A percentile compares a stretch with the other conserved stretches of the same genome.
Evolutionary conservation across 2,113 vertebrate species (phyloP).

Genomic region (Agapornis roseicollis): DNA sequence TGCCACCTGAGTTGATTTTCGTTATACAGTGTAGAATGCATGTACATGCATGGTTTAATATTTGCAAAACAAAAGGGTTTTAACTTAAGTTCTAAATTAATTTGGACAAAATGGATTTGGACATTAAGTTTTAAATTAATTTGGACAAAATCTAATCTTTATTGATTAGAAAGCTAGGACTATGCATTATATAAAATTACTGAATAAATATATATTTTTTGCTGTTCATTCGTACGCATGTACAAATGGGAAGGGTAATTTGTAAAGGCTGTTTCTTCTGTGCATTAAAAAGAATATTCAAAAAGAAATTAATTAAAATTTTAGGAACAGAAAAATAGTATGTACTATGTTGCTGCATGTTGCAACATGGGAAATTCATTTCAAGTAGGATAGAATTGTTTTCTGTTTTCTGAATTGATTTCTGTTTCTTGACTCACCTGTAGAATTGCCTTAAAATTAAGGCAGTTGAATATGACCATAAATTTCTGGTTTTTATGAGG

Average conservation of each 20-base stretch:
- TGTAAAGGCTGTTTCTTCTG: neutral
- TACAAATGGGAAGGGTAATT: neutral
- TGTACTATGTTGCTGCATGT: neutral
- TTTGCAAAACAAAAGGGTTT: neutral
- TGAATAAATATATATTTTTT: neutral
- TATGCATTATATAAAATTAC: neutral
- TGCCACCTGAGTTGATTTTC: neutral
- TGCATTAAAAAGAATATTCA: neutral
- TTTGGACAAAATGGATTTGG: neutral
- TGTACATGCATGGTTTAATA: neutral
- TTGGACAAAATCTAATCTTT: neutral
- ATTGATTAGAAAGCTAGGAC: neutral
- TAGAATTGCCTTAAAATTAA: neutral
- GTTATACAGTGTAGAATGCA: neutral
- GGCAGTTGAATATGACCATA: neutral
- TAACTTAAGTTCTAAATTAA: neutral
- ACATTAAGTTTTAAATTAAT: neutral
- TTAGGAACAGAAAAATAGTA: neutral
- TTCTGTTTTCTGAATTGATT: neutral
- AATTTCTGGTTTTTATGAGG: neutral
- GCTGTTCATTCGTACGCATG: neutral
- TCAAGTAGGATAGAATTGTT: neutral
- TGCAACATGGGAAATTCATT: neutral
- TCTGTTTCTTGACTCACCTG: neutral
- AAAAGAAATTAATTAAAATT: neutral